Percentiles rank a stretch among this genome's conserved stretches.
phyloP scores from a whole-genome alignment of 2,113 vertebrate species.

The Neogobius melanostomus region DNA sequence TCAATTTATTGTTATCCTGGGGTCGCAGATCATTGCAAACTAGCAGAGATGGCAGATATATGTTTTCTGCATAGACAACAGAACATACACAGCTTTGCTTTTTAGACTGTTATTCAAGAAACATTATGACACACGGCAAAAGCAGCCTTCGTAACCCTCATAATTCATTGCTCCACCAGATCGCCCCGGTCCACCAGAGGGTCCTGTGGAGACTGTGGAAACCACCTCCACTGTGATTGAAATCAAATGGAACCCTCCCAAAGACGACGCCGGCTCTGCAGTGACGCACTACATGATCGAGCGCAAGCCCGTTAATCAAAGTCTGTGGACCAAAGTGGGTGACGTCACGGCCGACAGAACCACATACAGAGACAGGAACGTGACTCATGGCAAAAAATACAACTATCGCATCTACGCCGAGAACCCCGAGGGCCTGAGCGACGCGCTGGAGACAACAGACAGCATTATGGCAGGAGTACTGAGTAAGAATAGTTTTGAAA shows the following conservation, averaged over 20 bases:
- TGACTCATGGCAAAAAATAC: slow-evolving; percentile 81
- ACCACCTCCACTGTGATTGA: slow-evolving; percentile 70
- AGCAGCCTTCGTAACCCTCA: background rate
- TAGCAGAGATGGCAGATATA: too few relatives aligned
- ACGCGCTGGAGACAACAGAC: slow-evolving; percentile 78
- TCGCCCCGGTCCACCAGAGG: slow-evolving; percentile 80
- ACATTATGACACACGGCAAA: background rate
- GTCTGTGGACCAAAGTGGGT: slow-evolving; percentile 80
- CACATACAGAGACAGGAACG: slow-evolving; percentile 76
- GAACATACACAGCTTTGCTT: background rate
- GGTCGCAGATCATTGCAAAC: too few relatives aligned
- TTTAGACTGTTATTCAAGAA: background rate
- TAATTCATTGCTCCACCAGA: slow-evolving; percentile 55
- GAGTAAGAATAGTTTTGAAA: slow-evolving; percentile 68
- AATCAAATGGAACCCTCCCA: slow-evolving; percentile 81
- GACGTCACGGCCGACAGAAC: slow-evolving; percentile 68
- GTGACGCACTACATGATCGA: slow-evolving; percentile 81
- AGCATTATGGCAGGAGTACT: slow-evolving; percentile 80
- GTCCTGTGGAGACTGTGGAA: slow-evolving; percentile 81
- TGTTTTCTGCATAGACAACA: too few relatives aligned
- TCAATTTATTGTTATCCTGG: too few relatives aligned
- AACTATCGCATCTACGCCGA: slow-evolving; percentile 82
- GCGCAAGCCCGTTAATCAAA: slow-evolving; percentile 74
- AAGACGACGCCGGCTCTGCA: slow-evolving; percentile 80
- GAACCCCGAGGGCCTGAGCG: slow-evolving; percentile 79